These are phyloP conservation scores for Ianthella basta DNA, from an alignment of 37 sponge, comb jelly and placozoan genomes.

Conservation along the genomic window DNA sequence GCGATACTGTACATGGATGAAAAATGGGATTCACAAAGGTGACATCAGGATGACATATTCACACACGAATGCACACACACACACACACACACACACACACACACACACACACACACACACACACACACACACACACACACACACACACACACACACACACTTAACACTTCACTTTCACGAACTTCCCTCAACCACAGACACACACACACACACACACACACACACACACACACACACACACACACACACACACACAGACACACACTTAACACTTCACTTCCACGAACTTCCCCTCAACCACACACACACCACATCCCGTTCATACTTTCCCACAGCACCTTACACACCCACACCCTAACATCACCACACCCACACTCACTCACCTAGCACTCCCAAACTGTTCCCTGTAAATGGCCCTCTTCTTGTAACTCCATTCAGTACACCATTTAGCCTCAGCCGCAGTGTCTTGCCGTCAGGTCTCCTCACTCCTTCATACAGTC, in stretches of 20 bases:
- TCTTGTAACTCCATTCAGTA: conserved; percentile 69
- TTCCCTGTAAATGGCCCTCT: conserved; percentile 82
- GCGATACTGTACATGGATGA: no score
- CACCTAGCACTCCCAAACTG: conserved; percentile 71
- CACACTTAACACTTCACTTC: no score
- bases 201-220: no score
- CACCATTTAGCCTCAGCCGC: conserved; percentile 47
- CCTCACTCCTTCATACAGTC: conserved; percentile 58
- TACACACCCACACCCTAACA: conserved; percentile 27
- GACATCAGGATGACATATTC: no score
- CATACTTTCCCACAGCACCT: not conserved
- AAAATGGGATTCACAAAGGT: no score
- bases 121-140: conserved; percentile 59
- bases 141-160: conserved; percentile 48
- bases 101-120: conserved; percentile 46
- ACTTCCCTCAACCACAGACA: no score
- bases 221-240: no score
- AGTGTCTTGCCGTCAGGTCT: conserved; percentile 34
- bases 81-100: conserved; percentile 53
- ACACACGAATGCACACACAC: not conserved
- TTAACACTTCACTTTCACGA: no score
- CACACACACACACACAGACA: no score
- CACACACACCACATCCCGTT: no score
- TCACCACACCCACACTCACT: conserved; percentile 29
- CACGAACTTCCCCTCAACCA: no score